Percentiles rank a stretch among this genome's conserved stretches.
Evolutionary conservation across 2,797 vertebrate species (phyloP).

Genomic region (Steatocranus sp.): DNA sequence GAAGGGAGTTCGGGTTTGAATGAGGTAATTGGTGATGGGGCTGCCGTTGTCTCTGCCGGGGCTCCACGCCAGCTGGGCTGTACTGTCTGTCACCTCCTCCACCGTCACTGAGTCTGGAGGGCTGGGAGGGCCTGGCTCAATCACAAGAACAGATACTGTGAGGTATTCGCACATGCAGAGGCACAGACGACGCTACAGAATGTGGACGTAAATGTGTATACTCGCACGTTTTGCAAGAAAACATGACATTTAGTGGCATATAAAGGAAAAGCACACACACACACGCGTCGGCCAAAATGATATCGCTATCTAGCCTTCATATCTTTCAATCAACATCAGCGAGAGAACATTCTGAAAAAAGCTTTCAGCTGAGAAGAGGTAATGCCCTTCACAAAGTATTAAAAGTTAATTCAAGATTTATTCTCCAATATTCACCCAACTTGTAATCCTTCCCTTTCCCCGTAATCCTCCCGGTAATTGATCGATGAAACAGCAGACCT

Average conservation of each 20-base stretch:
- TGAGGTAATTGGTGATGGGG: conserved; percentile 78
- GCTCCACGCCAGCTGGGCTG: conserved; percentile 81
- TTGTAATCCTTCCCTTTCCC: conserved; percentile 40
- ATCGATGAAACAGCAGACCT: conserved; percentile 43
- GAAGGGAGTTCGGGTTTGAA: conserved; percentile 80
- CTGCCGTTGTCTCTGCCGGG: conserved; percentile 80
- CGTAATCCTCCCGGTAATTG: conserved; percentile 30
- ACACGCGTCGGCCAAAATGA: neutral
- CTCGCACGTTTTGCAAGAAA: neutral
- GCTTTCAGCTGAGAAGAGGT: conserved; percentile 2
- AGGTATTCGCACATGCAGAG: conserved; percentile 30
- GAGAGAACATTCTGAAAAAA: neutral
- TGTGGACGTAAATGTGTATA: neutral
- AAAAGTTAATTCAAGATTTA: conserved; percentile 53
- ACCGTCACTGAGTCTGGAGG: conserved; percentile 78
- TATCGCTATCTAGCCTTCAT: neutral
- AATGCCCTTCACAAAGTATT: conserved; percentile 44
- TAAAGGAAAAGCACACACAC: neutral
- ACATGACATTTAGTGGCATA: neutral
- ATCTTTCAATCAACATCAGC: neutral
- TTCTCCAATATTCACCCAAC: conserved; percentile 41
- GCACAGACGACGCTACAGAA: neutral
- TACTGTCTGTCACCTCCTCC: conserved; percentile 83
- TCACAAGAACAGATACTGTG: conserved; percentile 60
- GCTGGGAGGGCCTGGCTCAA: conserved; percentile 77